Evolutionary conservation across 2,888 invertebrate genomes (phyloP), one percentile per base, ranked within the genome.

Genomic region (Onthophagus sagittarius): DNA sequence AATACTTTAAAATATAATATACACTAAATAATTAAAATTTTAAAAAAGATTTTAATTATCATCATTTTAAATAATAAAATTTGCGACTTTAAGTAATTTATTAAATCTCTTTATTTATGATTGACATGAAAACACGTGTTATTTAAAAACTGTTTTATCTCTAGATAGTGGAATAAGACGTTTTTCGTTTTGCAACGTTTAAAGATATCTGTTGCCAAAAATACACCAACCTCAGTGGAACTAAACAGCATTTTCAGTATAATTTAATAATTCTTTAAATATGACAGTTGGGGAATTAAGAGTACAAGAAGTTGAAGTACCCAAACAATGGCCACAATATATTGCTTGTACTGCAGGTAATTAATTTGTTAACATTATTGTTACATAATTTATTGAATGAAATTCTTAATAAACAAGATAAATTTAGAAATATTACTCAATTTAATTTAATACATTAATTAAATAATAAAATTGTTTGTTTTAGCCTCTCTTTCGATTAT

Each of bases 401-500:
- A 7, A 23, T 15, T 67, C 5, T 67, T 67, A 5, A 31, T 5
- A 67, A 15, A 23, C 9, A 67, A 3, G 3, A 23, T 23, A 23
- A 23, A 23, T 14, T 23, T 13, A 64, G 23, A 64, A 62, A 23
- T 23, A 23, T 23, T 53, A 1, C 39, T 4, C 39, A 53, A 53
- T 53, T 53, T 53, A 53, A 53, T 4, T 2, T 53, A 53, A 53
- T 9, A 71, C 5, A 63, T 65, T 13, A 23, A 1, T 23, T 1
- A 23, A 23, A 23, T 23, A 23, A 23, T 23, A 23, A 23, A 23
- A 23, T 23, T 23, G 23, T 15, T 5, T 69, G 39, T 7, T 75
- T 65, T 64, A 73, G 73, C 70, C 14, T 62, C 72, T 7, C 14
- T 75, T 7, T 69, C 75, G 14, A 71, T 73, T 9, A 67, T 75